A percentile compares a stretch with the other conserved stretches of the same genome.
phyloP scores from a whole-genome alignment of 2,113 vertebrate species.

The Phyllopteryx taeniolatus region DNA sequence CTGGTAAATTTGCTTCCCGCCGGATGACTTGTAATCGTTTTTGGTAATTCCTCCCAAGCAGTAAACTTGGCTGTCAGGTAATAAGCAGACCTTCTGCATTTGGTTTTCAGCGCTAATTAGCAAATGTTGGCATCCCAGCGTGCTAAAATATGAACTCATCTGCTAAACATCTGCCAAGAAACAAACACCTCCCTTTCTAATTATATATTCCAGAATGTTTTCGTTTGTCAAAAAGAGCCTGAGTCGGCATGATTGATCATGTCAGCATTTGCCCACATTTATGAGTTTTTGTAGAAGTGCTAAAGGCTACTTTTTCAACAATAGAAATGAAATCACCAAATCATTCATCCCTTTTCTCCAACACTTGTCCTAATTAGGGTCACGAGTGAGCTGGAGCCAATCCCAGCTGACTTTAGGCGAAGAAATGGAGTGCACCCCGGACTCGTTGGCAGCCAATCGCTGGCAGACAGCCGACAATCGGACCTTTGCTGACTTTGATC shows the following conservation, averaged over 20 bases:
- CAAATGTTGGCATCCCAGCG: neutral
- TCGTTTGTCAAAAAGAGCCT: neutral
- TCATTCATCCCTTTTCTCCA: neutral
- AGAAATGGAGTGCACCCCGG: neutral
- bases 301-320: neutral
- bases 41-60: neutral
- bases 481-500: neutral
- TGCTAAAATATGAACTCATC: neutral
- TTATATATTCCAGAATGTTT: neutral
- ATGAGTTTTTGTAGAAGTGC: neutral
- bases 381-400: neutral
- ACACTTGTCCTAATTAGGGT: neutral
- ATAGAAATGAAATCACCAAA: neutral
- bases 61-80: neutral
- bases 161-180: neutral
- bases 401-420: no score
- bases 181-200: neutral
- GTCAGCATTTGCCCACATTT: neutral
- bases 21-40: neutral
- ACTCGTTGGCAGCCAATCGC: neutral
- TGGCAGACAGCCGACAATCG: neutral
- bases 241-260: neutral
- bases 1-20: neutral
- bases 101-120: conserved; percentile 1
- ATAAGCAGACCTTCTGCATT: neutral